Evolutionary conservation across 2,888 invertebrate species (phyloP), one percentile per base, ranked within the genome.

Genomic region (Zelleria hepariella): DNA sequence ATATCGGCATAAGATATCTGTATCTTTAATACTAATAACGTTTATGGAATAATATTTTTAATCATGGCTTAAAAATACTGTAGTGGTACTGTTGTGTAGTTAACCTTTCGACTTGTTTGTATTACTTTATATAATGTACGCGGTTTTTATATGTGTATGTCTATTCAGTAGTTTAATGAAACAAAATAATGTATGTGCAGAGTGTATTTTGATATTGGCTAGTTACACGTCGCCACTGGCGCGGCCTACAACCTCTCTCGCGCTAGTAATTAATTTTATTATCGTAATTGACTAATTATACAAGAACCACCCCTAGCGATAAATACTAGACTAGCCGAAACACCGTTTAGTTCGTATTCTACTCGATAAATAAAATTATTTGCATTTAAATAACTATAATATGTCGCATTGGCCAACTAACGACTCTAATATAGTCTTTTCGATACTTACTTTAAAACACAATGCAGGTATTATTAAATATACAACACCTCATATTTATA

Each of bases 271-370:
- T 86, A 83, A 75, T 86, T 80, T 88, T 87, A 88, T 80, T 75
- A 89, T 89, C 89, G 89, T 89, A 89, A 89, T 89, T 89, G 89
- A 89, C 89, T 89, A 89, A 89, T 89, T 89, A 70, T 68, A 62
- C 63, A 58, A 86, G 80, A 82, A 42, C 32, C 77, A 77, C 75
- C 85, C 83, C 76, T 87, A 87, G 86, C 74, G 80, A 83, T 86
- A 80, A 82, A 82, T 73, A 68, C 80, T 84, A 87, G 85, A 80
- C 73, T 83, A 86, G 80, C 83, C 72, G 73, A 72, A 73, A 47
- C 69, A 74, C 70, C 72, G 66, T 73, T 74, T 78, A 82, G 84
- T 86, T 86, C 75, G 79, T 74, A 74, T 72, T 75, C 65, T 74
- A 75, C 73, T 80, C 77, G 75, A 77, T 71, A 68, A 74, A 72